Conservation (phyloP, 2,113 vertebrate genomes). For the Pristiophorus japonicus region DNA sequence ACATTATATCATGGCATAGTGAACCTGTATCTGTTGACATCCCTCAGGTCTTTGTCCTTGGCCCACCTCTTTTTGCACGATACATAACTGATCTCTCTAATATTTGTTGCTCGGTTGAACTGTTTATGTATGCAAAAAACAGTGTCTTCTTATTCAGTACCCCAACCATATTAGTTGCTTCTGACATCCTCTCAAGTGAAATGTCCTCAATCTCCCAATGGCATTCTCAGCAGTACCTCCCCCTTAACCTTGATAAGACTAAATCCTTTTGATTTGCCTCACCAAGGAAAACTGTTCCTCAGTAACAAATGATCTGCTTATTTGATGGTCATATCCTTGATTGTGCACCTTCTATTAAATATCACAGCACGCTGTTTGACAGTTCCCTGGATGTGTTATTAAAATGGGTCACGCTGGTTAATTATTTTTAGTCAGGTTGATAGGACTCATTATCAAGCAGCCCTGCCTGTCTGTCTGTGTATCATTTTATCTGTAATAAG, state of each 20-base stretch:
- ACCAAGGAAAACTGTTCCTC: conserved; percentile 11
- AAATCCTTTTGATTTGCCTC: conserved; percentile 7
- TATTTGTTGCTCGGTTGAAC: background rate
- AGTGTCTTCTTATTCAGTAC: background rate
- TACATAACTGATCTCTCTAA: background rate
- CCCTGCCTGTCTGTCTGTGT: background rate
- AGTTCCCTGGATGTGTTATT: conserved; percentile 19
- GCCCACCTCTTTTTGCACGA: background rate
- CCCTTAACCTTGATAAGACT: background rate
- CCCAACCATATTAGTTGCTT: background rate
- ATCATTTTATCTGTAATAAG: conserved; percentile 26
- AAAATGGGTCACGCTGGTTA: conserved; percentile 11
- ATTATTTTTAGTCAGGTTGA: conserved; percentile 26
- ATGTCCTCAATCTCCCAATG: conserved; percentile 1
- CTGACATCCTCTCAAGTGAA: conserved; percentile 1
- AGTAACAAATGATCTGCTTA: background rate
- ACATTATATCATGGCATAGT: background rate
- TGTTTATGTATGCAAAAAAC: background rate
- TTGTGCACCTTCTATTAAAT: conserved; percentile 3
- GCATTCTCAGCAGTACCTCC: background rate
- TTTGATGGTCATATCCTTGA: conserved; percentile 15
- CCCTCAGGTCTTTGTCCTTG: background rate
- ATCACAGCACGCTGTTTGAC: background rate
- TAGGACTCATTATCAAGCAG: background rate
- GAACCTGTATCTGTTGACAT: background rate